phyloP scores from a whole-genome alignment of 2,888 invertebrate species.

The Sinohyriopsis cumingii region DNA sequence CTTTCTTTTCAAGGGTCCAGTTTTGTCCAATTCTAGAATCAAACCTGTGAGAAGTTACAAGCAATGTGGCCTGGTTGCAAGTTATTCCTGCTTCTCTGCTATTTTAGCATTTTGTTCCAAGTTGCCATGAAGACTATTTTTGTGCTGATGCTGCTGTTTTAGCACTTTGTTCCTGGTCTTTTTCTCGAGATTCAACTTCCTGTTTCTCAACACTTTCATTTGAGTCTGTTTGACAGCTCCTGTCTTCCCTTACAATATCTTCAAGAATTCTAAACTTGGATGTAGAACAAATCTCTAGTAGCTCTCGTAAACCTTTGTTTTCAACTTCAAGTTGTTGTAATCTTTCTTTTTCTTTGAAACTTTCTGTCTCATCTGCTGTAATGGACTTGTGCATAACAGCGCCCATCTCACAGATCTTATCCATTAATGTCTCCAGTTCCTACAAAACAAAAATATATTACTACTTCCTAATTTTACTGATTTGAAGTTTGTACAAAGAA shows the following conservation, averaged over 20 bases:
- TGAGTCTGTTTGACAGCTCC: slow-evolving; percentile 34
- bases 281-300: slow-evolving; percentile 80
- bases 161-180: slow-evolving; percentile 1
- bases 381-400: slow-evolving; percentile 93
- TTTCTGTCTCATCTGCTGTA: slow-evolving; percentile 84
- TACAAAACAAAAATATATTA: slow-evolving; percentile 22
- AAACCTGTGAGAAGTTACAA: too few relatives aligned
- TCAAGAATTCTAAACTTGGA: slow-evolving; percentile 50
- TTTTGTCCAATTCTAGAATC: too few relatives aligned
- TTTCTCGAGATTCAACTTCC: slow-evolving; percentile 36
- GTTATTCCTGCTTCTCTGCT: too few relatives aligned
- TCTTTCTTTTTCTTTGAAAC: slow-evolving; percentile 83
- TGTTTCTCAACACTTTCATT: slow-evolving; percentile 32
- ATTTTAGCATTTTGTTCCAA: too few relatives aligned
- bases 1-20: too few relatives aligned
- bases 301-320: slow-evolving; percentile 90
- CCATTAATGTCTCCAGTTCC: slow-evolving; percentile 56
- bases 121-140: too few relatives aligned
- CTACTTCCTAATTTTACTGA: neutral
- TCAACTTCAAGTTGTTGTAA: slow-evolving; percentile 87
- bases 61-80: too few relatives aligned
- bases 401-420: slow-evolving; percentile 93
- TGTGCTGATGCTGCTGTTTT: too few relatives aligned
- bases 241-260: slow-evolving; percentile 28
- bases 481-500: too few relatives aligned